Percentiles rank a stretch among this genome's conserved stretches.
phyloP scores from a whole-genome alignment of 2,113 vertebrate genomes.

The Grus americana region DNA sequence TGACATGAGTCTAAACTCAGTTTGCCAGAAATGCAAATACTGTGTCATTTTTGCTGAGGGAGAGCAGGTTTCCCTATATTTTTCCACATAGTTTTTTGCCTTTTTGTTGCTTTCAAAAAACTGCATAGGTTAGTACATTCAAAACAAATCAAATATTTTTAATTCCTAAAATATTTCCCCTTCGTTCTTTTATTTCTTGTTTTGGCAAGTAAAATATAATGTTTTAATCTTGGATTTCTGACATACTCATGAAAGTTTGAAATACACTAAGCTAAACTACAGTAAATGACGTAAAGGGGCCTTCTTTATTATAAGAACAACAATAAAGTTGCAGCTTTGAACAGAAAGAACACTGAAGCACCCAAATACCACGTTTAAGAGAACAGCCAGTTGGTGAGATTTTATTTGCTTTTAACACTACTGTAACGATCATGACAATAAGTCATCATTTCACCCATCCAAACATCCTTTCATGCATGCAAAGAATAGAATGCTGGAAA shows the following conservation, averaged over 20 bases:
- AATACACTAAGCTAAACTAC: not conserved
- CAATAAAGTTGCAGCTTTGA: not conserved
- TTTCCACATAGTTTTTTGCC: not conserved
- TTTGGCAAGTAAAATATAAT: not conserved
- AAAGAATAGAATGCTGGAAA: not conserved
- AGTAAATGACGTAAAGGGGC: not conserved
- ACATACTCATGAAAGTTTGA: not conserved
- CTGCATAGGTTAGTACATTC: not conserved
- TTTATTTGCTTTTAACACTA: slow-evolving; percentile 72
- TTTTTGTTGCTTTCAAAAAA: not conserved
- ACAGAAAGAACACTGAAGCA: not conserved
- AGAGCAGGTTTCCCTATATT: not conserved
- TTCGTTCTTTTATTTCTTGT: not conserved
- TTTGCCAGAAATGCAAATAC: not conserved
- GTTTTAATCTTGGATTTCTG: slow-evolving; percentile 3
- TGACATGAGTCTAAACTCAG: not conserved
- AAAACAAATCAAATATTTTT: not conserved
- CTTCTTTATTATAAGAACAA: not conserved
- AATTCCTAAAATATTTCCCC: not conserved
- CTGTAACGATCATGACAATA: slow-evolving; percentile 6
- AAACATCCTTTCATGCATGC: not conserved
- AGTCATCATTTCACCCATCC: not conserved
- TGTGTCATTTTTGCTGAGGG: not conserved
- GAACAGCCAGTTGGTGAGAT: slow-evolving; percentile 42
- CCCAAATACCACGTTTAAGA: slow-evolving; percentile 44